These are phyloP conservation scores for Gobionotothen gibberifrons DNA, from an alignment of 2,797 vertebrate genomes.

Conservation along the genomic window DNA sequence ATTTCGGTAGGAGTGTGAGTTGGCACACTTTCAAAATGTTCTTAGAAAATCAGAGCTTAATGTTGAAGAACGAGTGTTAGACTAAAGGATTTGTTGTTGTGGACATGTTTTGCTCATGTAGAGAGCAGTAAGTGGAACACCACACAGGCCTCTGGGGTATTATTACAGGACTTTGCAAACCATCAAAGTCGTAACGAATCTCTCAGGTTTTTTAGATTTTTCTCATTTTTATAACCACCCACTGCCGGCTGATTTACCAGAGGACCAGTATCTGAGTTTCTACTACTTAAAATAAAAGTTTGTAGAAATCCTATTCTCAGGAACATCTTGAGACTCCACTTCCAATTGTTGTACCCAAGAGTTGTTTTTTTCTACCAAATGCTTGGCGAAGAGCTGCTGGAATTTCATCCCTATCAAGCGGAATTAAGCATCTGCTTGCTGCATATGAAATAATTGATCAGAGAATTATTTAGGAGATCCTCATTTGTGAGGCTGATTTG, in stretches of 20 bases:
- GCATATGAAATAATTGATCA: slow-evolving; percentile 75
- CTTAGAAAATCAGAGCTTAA: slow-evolving; percentile 36
- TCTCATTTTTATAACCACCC: slow-evolving; percentile 39
- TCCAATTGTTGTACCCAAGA: slow-evolving; percentile 27
- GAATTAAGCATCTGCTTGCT: slow-evolving; percentile 65
- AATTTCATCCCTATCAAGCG: slow-evolving; percentile 65
- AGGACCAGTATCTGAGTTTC: slow-evolving; percentile 31
- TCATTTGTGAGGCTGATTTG: slow-evolving; percentile 61
- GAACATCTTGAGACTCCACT: slow-evolving; percentile 52
- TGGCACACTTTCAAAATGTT: slow-evolving; percentile 45
- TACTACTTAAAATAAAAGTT: slow-evolving; percentile 30
- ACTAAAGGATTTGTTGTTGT: slow-evolving; percentile 58
- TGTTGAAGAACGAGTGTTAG: slow-evolving; percentile 60
- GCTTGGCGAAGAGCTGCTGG: slow-evolving; percentile 40
- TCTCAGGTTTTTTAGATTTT: slow-evolving; percentile 14
- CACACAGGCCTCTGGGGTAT: slow-evolving; percentile 46
- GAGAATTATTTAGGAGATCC: slow-evolving; percentile 72
- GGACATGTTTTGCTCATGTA: slow-evolving; percentile 59
- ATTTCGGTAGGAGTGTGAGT: slow-evolving; percentile 45
- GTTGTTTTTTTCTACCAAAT: slow-evolving; percentile 7
- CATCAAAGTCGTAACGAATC: slow-evolving; percentile 63
- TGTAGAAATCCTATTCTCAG: slow-evolving; percentile 46
- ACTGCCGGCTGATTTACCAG: slow-evolving; percentile 26
- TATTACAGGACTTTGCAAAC: slow-evolving; percentile 57
- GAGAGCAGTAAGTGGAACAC: slow-evolving; percentile 50